Percentiles rank a stretch among this genome's conserved stretches.
These are phyloP conservation scores for Araneus ventricosus DNA, from an alignment of 1,140 invertebrate species.

Conservation along the genomic window DNA sequence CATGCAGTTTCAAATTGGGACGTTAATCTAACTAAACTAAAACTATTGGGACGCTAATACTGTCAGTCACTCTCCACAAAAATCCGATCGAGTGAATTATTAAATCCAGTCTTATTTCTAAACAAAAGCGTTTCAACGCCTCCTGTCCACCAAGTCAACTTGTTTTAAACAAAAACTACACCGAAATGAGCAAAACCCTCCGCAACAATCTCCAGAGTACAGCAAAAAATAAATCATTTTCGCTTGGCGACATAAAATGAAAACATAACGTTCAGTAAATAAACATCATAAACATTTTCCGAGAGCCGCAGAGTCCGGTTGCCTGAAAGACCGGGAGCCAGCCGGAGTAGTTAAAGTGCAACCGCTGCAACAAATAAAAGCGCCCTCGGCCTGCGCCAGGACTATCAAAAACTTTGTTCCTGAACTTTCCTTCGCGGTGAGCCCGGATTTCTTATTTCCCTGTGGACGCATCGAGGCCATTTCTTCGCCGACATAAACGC, in stretches of 20 bases:
- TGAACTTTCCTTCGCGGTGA: neutral
- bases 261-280: neutral
- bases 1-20: no score
- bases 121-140: no score
- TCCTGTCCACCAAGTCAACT: no score
- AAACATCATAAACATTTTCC: slow-evolving; percentile 2
- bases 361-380: neutral
- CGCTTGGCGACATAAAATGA: neutral
- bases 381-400: neutral
- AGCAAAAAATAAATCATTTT: no score
- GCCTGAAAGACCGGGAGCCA: neutral
- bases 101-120: no score
- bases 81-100: no score
- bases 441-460: slow-evolving; percentile 26
- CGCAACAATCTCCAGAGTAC: no score
- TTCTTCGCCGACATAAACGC: slow-evolving; percentile 25
- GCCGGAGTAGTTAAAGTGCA: neutral
- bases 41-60: no score
- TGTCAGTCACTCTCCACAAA: no score
- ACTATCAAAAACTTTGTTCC: slow-evolving; percentile 18
- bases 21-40: no score
- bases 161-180: no score
- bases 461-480: neutral
- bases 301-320: neutral
- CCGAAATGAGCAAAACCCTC: no score